Conservation (phyloP, 2,888 invertebrate genomes). For the Clusia tigrina region DNA sequence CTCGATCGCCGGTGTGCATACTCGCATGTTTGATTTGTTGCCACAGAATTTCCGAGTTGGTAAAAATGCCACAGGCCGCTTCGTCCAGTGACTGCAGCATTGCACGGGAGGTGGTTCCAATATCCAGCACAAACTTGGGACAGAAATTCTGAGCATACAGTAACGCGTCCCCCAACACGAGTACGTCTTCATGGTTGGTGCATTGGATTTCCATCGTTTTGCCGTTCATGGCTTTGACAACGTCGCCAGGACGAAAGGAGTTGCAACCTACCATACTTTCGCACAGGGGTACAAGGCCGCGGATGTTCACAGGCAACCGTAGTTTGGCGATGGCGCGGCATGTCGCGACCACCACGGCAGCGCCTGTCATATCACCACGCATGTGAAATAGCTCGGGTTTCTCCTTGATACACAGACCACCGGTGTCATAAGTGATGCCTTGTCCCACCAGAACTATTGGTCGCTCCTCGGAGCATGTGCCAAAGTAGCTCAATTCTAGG, state of each 20-base stretch:
- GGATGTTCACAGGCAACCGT: constrained; percentile 73
- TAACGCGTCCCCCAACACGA: constrained; percentile 79
- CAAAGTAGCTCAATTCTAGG: constrained; percentile 78
- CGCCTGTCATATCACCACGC: constrained; percentile 86
- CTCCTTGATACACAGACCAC: constrained; percentile 75
- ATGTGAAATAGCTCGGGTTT: constrained; percentile 71
- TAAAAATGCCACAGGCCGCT: constrained; percentile 76
- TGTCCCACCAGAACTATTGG: constrained; percentile 79
- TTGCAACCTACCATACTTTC: constrained; percentile 81
- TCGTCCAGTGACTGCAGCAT: constrained; percentile 71
- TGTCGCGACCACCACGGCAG: constrained; percentile 77
- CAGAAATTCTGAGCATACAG: constrained; percentile 78
- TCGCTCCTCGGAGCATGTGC: constrained; percentile 68
- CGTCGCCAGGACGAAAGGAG: constrained; percentile 80
- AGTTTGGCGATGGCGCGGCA: constrained; percentile 75
- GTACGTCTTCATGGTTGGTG: constrained; percentile 79
- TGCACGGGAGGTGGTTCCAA: constrained; percentile 79
- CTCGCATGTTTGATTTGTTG: constrained; percentile 74
- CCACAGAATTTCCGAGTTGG: constrained; percentile 76
- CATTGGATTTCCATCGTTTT: constrained; percentile 77
- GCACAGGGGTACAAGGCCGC: constrained; percentile 78
- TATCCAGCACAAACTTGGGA: constrained; percentile 75
- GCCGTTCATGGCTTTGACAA: constrained; percentile 76
- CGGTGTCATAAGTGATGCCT: constrained; percentile 75
- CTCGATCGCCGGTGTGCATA: constrained; percentile 76